Base-by-base conservation (phyloP, 2,113 vertebrate species). In the Crocuta crocuta region DNA sequence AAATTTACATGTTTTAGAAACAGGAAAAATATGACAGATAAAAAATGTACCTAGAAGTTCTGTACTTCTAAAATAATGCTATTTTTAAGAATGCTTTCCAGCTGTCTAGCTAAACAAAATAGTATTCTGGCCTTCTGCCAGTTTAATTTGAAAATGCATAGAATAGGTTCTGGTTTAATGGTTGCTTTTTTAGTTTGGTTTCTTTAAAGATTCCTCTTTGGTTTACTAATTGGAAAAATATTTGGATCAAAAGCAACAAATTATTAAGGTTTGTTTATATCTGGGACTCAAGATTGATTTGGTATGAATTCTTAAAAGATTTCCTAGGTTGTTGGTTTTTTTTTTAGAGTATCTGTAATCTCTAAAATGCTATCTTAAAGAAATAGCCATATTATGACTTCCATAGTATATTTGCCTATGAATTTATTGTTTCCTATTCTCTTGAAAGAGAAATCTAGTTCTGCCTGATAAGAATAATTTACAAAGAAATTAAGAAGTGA, bases 121-220 rank as follows among this genome's bases (percentile, higher is more conserved):
- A n/a, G 39, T 63, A 39, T 68, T 92, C 61, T 81, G 24, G 61
- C 26, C 45, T 90, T 35, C n/a, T 70, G 63, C 76, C 94, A 88
- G 43, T 84, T 96, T 90, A 95, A 17, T 81, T 83, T 91, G 76
- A 73, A 84, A 85, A 92, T 26, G 11, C 15, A 45, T n/a, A 91
- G 12, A 80, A 68, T 13, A 73, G 45, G 15, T 45, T 74, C 53
- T 73, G 43, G 63, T 70, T 81, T 92, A 50, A 86, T 73, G 35
- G 19, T 55, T 86, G 45, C 28, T 48, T 68, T 63, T 96, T 91
- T 91, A 8, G 12, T 80, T 96, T 85, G 10, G 33, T 82, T 95
- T 91, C 68, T 65, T 88, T 61, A 66, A 81, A 81, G 35, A 89
- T 74, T 95, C 26, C n/a, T 76, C 66, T 91, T 68, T 89, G 84